Conservation (phyloP, 2,797 vertebrate species). For the Chaunax sp. region DNA sequence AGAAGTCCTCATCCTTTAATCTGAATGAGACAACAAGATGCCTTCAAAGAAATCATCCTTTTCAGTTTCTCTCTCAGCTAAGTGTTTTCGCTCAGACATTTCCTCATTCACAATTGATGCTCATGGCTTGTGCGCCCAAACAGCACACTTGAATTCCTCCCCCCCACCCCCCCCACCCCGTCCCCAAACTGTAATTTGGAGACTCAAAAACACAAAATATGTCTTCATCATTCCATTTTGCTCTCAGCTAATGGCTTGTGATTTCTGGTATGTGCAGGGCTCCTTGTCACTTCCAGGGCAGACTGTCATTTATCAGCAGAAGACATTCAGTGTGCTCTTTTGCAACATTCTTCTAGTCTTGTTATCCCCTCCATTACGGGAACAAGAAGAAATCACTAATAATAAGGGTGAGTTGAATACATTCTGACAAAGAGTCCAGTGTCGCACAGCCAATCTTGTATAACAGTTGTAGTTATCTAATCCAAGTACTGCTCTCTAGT, state of each 20-base stretch:
- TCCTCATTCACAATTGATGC: conserved; percentile 79
- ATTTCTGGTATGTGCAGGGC: conserved; percentile 49
- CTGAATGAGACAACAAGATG: conserved; percentile 63
- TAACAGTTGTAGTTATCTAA: conserved; percentile 49
- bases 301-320: conserved; percentile 54
- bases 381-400: conserved; percentile 19
- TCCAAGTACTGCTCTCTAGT: conserved; percentile 46
- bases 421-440: conserved; percentile 34
- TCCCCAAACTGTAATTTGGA: conserved; percentile 55
- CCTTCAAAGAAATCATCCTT: conserved; percentile 43
- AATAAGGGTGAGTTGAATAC: conserved; percentile 11
- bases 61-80: conserved; percentile 53
- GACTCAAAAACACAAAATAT: conserved; percentile 52
- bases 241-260: conserved; percentile 57
- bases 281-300: conserved; percentile 49
- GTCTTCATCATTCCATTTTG: conserved; percentile 62
- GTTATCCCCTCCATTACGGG: conserved; percentile 22
- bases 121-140: conserved; percentile 60
- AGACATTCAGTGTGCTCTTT: conserved; percentile 48
- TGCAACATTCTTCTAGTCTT: conserved; percentile 34
- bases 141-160: conserved; percentile 40
- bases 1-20: conserved; percentile 51
- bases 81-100: conserved; percentile 64
- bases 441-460: conserved; percentile 21
- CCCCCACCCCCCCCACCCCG: background rate